These are phyloP conservation scores for Gavia stellata DNA, from an alignment of 2,113 vertebrate genomes.

Conservation along the genomic window DNA sequence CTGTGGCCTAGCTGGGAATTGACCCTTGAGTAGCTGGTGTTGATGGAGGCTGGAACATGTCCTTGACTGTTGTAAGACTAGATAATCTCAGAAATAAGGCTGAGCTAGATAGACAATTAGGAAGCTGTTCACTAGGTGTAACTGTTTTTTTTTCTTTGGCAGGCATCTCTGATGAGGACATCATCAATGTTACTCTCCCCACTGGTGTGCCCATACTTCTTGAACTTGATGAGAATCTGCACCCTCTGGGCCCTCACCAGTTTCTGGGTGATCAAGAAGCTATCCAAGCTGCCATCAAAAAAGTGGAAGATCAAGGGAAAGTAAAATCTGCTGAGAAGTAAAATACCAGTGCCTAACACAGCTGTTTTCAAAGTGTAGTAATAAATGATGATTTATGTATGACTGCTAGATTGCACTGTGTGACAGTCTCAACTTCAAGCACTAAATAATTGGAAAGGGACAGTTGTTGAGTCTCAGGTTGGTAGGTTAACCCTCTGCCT, in stretches of 20 bases:
- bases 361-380: background rate
- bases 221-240: slow-evolving; percentile 89
- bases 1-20: background rate
- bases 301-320: slow-evolving; percentile 98
- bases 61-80: background rate
- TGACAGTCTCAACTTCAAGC: slow-evolving; percentile 14
- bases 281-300: slow-evolving; percentile 93
- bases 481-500: background rate
- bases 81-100: background rate
- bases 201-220: slow-evolving; percentile 92
- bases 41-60: background rate
- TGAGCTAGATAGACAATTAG: background rate
- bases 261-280: slow-evolving; percentile 91
- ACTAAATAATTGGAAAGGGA: background rate
- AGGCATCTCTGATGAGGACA: slow-evolving; percentile 91
- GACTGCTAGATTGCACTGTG: slow-evolving; percentile 31
- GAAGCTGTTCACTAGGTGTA: background rate
- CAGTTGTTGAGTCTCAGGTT: background rate
- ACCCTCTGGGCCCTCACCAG: slow-evolving; percentile 80
- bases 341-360: background rate
- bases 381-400: background rate
- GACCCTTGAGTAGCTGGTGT: background rate
- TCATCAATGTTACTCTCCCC: slow-evolving; percentile 87
- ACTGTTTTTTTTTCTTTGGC: background rate
- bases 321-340: slow-evolving; percentile 68